Conservation (phyloP, 2,113 vertebrate species). For the Ptilorrhoa leucosticta region DNA sequence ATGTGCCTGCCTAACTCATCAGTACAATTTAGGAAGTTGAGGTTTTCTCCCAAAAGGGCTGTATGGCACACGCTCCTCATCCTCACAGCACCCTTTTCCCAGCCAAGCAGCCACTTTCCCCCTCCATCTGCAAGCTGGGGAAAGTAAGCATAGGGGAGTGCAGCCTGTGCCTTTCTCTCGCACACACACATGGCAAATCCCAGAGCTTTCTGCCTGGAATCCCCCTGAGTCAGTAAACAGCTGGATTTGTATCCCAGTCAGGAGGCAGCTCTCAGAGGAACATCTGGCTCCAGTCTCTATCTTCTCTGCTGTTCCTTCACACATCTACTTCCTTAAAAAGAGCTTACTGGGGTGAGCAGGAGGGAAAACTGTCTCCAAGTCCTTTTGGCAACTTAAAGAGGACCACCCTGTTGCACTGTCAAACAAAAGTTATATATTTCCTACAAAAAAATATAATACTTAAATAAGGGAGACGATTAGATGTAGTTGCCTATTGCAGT, state of each 20-base stretch:
- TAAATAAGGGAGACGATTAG: background rate
- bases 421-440: constrained; percentile 10
- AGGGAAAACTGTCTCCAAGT: background rate
- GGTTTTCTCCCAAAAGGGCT: background rate
- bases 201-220: constrained; percentile 30
- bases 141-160: background rate
- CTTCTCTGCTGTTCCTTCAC: constrained; percentile 45
- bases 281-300: constrained; percentile 45
- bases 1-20: background rate
- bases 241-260: constrained; percentile 34
- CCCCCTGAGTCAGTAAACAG: constrained; percentile 32
- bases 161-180: background rate
- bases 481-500: background rate
- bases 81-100: background rate
- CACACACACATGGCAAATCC: background rate
- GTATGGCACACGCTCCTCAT: background rate
- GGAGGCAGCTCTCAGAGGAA: background rate
- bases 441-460: background rate
- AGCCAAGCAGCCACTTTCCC: background rate
- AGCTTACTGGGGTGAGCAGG: background rate
- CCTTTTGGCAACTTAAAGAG: constrained; percentile 15
- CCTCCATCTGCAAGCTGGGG: background rate
- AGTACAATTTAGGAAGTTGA: background rate
- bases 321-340: constrained; percentile 50
- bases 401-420: constrained; percentile 23